Base-by-base conservation (phyloP, 2,888 invertebrate genomes). In the Mythimna pallens region DNA sequence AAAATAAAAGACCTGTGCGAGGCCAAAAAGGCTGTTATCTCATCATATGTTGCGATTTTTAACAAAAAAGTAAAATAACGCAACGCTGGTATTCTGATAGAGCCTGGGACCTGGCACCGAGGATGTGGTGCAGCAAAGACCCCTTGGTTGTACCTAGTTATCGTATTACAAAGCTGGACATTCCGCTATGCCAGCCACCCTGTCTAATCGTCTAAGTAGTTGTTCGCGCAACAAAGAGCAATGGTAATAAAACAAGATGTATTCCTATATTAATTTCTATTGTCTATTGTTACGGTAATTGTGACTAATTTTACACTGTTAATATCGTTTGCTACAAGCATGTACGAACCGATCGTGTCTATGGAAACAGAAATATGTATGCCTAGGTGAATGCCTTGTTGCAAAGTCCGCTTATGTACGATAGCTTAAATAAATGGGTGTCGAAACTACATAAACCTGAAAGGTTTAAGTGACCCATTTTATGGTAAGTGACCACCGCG, bases 281-380 rank as follows among this genome's bases (percentile, higher is more conserved):
- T 73, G 82, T 80, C 73, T 78, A 78, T 82, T 82, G 82, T 81
- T 68, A 80, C 50, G 58, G 65, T 61, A 74, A 78, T 72, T 78
- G 52, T 73, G 62, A 57, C 61, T 67, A 77, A 76, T 50, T 72
- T 61, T 66, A 71, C 63, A 43, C 20, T 14, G 50, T 65, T 62
- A 69, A 76, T 78, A 65, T 61, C 52, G 75, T 69, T 78, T 58
- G 43, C 50, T 57, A 36, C 34, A 47, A 36, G 66, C 36, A 34
- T 58, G 30, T 58, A 58, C 34, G 58, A 22, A 55, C 25, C 9
- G 9, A 52, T 3, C n/a, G n/a, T 9, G 57, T n/a, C n/a, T n/a
- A 34, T 10, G 34, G 4, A 61, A 14, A 40, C 14, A 14, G 36
- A 40, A 61, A 59, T 36, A 12, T 22, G 0, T 6, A 20, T n/a